Evolutionary conservation across 2,888 invertebrate species (phyloP).

Genomic region (Lepidonotus clava): DNA sequence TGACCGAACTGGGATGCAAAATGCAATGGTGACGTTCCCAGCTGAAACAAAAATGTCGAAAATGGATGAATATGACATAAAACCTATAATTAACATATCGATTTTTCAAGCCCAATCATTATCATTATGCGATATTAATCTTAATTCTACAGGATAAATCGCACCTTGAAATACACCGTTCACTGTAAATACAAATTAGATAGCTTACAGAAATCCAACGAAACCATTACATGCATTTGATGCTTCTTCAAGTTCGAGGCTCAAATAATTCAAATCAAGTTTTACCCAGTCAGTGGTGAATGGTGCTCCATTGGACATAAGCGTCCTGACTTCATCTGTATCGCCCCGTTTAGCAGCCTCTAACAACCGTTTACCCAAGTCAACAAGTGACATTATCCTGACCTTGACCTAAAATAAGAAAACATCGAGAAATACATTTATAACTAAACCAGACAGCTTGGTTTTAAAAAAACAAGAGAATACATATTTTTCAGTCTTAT

Average conservation of each 20-base stretch:
- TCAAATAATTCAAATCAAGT: too few relatives aligned
- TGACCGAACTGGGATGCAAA: slow-evolving; percentile 92
- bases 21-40: slow-evolving; percentile 94
- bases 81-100: neutral
- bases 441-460: too few relatives aligned
- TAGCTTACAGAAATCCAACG: too few relatives aligned
- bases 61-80: neutral
- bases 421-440: neutral
- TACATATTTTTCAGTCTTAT: neutral
- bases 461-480: neutral
- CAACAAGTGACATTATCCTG: slow-evolving; percentile 81
- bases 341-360: slow-evolving; percentile 90
- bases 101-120: too few relatives aligned
- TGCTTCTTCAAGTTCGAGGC: too few relatives aligned
- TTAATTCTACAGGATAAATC: neutral
- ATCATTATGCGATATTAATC: too few relatives aligned
- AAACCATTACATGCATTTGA: too few relatives aligned
- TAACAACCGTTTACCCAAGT: slow-evolving; percentile 91
- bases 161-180: too few relatives aligned
- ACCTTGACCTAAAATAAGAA: neutral
- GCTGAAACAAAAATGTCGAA: slow-evolving; percentile 81
- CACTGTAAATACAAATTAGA: too few relatives aligned
- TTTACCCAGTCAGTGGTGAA: slow-evolving; percentile 95
- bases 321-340: slow-evolving; percentile 87
- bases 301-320: slow-evolving; percentile 93